Conservation (phyloP, 2,113 vertebrate genomes). For the Empidonax traillii region DNA sequence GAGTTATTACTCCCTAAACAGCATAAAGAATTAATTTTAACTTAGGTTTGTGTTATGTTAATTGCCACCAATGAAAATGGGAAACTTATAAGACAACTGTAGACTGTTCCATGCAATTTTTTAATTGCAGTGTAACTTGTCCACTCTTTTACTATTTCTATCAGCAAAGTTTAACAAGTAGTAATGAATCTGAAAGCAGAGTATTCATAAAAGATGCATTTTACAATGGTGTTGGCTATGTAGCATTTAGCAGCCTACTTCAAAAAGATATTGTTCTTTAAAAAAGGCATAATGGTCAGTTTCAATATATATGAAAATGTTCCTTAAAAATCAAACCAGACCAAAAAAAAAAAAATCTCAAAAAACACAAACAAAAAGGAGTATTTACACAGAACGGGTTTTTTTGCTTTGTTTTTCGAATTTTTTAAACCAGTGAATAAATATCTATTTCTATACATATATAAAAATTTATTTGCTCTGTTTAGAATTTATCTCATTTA, state of each 20-base stretch:
- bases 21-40: not conserved
- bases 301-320: not conserved
- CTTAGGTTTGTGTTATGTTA: not conserved
- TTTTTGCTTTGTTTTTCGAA: not conserved
- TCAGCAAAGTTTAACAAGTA: not conserved
- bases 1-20: not conserved
- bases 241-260: not conserved
- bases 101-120: not conserved
- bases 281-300: not conserved
- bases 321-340: not conserved
- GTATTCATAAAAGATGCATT: not conserved
- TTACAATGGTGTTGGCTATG: not conserved
- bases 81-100: not conserved
- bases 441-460: not conserved
- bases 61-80: not conserved
- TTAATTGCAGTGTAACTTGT: not conserved
- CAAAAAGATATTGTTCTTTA: not conserved
- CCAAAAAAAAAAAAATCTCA: not conserved
- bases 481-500: not conserved
- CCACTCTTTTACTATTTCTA: not conserved
- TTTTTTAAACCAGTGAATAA: not conserved
- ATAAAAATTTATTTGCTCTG: not conserved
- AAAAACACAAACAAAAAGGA: not conserved
- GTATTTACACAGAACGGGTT: not conserved
- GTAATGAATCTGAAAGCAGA: not conserved